These are phyloP conservation scores for Psammodynastes pulverulentus DNA, from an alignment of 2,113 vertebrate species.

Conservation along the genomic window DNA sequence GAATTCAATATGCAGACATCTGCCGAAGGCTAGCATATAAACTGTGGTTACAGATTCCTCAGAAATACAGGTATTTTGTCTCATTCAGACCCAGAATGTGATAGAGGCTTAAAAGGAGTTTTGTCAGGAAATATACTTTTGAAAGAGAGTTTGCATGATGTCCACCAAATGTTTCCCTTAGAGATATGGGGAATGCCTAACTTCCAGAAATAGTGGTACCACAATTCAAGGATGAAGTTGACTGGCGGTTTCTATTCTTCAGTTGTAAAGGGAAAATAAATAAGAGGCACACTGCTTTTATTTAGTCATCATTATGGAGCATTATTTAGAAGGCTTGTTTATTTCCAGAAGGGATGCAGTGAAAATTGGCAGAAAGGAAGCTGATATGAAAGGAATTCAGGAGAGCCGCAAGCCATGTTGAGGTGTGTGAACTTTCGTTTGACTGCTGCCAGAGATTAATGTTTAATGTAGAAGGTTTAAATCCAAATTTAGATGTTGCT, in stretches of 20 bases:
- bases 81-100: neutral
- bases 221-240: neutral
- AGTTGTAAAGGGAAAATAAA: neutral
- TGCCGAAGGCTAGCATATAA: neutral
- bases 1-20: neutral
- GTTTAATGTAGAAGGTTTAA: neutral
- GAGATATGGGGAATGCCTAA: neutral
- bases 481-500: neutral
- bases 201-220: neutral
- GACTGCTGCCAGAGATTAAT: neutral
- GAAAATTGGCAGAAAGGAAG: neutral
- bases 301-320: neutral
- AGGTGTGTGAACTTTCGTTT: neutral
- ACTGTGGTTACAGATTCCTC: neutral
- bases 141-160: neutral
- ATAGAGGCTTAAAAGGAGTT: neutral
- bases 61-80: neutral
- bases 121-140: neutral
- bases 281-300: neutral
- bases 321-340: neutral
- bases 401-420: neutral
- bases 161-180: neutral
- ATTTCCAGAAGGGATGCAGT: neutral
- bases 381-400: neutral
- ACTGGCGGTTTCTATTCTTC: neutral